Base-by-base conservation (phyloP, 2,888 invertebrate genomes). In the Magallana nippona region DNA sequence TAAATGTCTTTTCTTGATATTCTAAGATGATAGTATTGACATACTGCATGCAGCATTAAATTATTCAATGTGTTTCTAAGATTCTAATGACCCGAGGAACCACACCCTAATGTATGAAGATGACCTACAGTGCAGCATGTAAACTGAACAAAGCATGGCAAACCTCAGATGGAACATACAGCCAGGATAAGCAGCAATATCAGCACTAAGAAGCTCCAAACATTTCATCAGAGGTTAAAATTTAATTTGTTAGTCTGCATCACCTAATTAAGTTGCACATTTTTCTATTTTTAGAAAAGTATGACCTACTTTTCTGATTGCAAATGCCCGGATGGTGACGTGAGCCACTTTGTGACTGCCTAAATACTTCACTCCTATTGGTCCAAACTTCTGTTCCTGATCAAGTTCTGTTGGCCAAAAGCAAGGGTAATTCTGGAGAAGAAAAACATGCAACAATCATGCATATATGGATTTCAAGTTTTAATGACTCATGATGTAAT, bases 331-430 rank as follows among this genome's bases (percentile, higher is more conserved):
- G 82, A 91, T 90, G 60, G 90, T 86, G 60, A 92, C 89, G 79
- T 91, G 87, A 10, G 91, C 89, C 63, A 90, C 89, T 84, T 88
- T 90, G 84, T 90, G 90, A 86, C 92, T 91, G 55, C 90, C 89
- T 11, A 91, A 83, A 83, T 93, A 91, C 80, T 91, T 90, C 32
- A 93, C 92, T 60, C 90, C 91, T 27, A 94, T 92, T 55, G 93
- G 93, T 63, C 94, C 94, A 90, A 91, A 93, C 60, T 89, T 90
- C 10, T 89, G 88, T 81, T 91, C 91, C 55, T 89, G 87, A 62
- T 90, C 91, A 1, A 91, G 82, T 60, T 89, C 88, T 58, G 89
- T 90, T 22, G 93, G 93, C 93, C 93, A 93, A 87, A 94, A 93
- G n/a, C 91, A 87, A 44, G 93, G 93, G 85, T 90, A 92, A 63